Conservation (phyloP, 2,888 invertebrate species). For the Agonopterix arenella region DNA sequence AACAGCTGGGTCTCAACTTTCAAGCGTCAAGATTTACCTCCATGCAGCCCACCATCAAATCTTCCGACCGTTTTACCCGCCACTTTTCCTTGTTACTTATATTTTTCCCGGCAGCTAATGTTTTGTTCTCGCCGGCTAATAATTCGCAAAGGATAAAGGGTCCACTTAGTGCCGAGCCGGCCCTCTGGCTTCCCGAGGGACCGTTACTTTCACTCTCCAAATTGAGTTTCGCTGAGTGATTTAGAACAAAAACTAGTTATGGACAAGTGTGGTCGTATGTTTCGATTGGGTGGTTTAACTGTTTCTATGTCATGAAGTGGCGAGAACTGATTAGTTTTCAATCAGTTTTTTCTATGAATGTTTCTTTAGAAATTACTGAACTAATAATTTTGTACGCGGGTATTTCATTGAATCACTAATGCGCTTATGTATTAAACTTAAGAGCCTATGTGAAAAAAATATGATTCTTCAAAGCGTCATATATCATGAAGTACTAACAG, state of each 20-base stretch:
- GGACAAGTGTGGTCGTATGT: conserved; percentile 32
- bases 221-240: conserved; percentile 62
- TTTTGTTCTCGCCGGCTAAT: conserved; percentile 37
- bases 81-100: conserved; percentile 37
- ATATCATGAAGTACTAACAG: no score
- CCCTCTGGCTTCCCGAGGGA: conserved; percentile 29
- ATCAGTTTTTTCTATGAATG: no score
- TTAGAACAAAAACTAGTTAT: conserved; percentile 55
- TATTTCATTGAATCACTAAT: no score
- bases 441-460: no score
- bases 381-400: no score
- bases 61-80: conserved; percentile 24
- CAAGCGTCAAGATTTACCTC: background rate
- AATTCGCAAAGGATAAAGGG: conserved; percentile 43
- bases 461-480: no score
- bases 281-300: conserved; percentile 10
- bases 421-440: no score
- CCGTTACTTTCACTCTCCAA: conserved; percentile 41
- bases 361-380: no score
- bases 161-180: conserved; percentile 31
- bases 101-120: conserved; percentile 40
- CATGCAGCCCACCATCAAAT: conserved; percentile 14
- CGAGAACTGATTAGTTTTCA: no score
- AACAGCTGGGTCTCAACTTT: no score
- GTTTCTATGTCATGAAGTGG: background rate